Percentiles rank a stretch among this genome's conserved stretches.
phyloP scores from a whole-genome alignment of 2,888 invertebrate genomes.

The Phalera bucephala region DNA sequence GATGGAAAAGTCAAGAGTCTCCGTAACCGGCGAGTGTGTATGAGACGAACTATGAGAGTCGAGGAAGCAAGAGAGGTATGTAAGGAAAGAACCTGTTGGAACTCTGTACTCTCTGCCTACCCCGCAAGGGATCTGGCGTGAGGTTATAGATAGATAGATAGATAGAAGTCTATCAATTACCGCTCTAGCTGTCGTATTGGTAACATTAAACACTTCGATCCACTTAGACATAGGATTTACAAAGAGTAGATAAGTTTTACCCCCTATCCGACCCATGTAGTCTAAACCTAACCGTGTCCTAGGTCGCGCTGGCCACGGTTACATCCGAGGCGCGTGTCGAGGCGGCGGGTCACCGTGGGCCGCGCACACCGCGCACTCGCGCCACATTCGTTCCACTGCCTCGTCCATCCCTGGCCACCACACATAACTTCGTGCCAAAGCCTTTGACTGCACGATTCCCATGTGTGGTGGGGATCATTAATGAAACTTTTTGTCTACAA shows the following conservation, averaged over 20 bases:
- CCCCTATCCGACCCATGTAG: conserved; percentile 15
- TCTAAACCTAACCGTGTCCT: conserved; percentile 15
- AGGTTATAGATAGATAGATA: too few species aligned
- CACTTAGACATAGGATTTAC: too few species aligned
- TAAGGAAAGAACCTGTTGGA: too few species aligned
- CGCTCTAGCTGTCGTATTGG: too few species aligned
- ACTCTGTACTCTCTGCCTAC: too few species aligned
- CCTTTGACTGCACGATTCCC: conserved; percentile 17
- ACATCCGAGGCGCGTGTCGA: conserved; percentile 1
- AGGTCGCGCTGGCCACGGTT: conserved; percentile 11
- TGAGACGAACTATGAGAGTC: too few species aligned
- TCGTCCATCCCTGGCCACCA: conserved; percentile 25
- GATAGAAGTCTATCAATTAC: too few species aligned
- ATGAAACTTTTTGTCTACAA: conserved; percentile 6
- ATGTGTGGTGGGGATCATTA: conserved; percentile 11
- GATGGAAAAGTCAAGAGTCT: too few species aligned
- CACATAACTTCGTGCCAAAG: conserved; percentile 14
- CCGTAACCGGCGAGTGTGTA: too few species aligned
- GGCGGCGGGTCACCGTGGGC: conserved; percentile 21
- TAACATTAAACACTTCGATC: too few species aligned
- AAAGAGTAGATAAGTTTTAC: conserved; percentile 15
- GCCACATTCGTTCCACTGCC: conserved; percentile 21
- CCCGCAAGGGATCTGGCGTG: too few species aligned
- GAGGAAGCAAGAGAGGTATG: too few species aligned
- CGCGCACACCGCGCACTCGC: conserved; percentile 6